A percentile compares a stretch with the other conserved stretches of the same genome.
Evolutionary conservation across 2,888 invertebrate genomes (phyloP).

Genomic region (Cotesia congregata): DNA sequence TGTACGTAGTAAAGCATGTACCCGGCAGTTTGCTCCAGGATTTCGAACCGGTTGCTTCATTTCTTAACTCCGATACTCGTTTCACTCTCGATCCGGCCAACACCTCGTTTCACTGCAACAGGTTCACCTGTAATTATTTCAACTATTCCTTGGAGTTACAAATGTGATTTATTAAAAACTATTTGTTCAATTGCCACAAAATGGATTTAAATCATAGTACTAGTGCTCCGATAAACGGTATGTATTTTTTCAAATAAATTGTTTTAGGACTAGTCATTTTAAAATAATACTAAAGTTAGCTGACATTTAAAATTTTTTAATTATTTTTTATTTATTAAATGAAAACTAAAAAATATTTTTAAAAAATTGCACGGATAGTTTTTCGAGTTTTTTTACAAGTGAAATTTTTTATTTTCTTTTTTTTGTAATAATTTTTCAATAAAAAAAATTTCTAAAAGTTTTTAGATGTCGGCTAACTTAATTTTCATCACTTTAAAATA

Average conservation of each 20-base stretch:
- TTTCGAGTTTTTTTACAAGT: too few relatives aligned
- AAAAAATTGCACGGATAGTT: too few relatives aligned
- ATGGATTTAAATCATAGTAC: neutral
- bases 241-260: neutral
- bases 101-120: neutral
- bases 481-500: too few relatives aligned
- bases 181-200: neutral
- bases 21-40: constrained; percentile 58
- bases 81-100: neutral
- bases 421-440: too few relatives aligned
- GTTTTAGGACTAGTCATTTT: too few relatives aligned
- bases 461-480: too few relatives aligned
- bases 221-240: neutral
- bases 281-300: neutral
- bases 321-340: too few relatives aligned
- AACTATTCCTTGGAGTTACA: neutral
- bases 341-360: too few relatives aligned
- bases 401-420: too few relatives aligned
- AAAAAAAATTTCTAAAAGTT: too few relatives aligned
- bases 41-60: constrained; percentile 53
- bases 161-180: neutral
- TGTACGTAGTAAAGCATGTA: constrained; percentile 46
- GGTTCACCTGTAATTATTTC: neutral
- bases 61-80: neutral
- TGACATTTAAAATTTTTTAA: too few relatives aligned